Conservation (phyloP, 2,888 invertebrate species). For the Drosophila diplacantha region DNA sequence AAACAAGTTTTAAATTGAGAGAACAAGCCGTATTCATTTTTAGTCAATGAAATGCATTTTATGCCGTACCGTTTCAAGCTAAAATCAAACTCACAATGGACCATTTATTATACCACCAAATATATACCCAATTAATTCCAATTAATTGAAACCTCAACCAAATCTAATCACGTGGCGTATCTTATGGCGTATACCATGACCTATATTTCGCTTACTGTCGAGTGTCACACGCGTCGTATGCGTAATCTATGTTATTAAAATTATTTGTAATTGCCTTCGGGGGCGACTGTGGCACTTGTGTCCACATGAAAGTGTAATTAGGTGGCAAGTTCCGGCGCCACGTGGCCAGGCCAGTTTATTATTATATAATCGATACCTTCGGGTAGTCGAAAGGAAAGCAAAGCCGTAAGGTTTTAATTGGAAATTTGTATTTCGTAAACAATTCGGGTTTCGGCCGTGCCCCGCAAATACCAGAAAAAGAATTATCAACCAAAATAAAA, state of each 20-base stretch:
- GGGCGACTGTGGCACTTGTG: constrained; percentile 3
- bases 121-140: constrained; percentile 1
- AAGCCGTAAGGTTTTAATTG: constrained; percentile 44
- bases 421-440: constrained; percentile 36
- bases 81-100: not conserved
- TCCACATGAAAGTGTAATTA: constrained; percentile 43
- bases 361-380: constrained; percentile 63
- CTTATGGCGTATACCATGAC: constrained; percentile 9
- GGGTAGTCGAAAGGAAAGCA: constrained; percentile 35
- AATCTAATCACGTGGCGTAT: constrained; percentile 1
- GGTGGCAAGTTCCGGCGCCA: constrained; percentile 48
- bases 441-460: constrained; percentile 42
- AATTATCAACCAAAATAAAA: constrained; percentile 63
- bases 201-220: constrained; percentile 12
- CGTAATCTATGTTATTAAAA: constrained; percentile 49
- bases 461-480: constrained; percentile 37
- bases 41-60: not conserved
- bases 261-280: constrained; percentile 33
- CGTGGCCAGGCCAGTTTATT: constrained; percentile 36
- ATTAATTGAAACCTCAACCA: constrained; percentile 1
- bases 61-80: not conserved
- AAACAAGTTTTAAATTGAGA: not conserved
- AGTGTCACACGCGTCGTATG: constrained; percentile 42
- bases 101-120: not conserved
- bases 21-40: not conserved